Percentiles rank a stretch among this genome's conserved stretches.
phyloP scores from a whole-genome alignment of 92 coral and sea anemone genomes.

The Meandrina meandrites region DNA sequence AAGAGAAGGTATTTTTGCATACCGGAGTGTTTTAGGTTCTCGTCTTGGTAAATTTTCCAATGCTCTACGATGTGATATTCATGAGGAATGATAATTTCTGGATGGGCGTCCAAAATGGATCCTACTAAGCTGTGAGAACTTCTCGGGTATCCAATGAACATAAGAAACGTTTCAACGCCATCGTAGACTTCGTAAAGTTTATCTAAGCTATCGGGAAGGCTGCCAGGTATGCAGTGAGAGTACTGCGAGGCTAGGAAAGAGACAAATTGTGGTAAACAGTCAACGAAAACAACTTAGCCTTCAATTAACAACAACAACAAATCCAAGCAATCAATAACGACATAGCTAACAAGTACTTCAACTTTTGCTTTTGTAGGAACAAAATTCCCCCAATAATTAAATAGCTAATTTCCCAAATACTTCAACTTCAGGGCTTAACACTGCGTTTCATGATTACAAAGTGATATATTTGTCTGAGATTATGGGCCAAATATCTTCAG shows the following conservation, averaged over 20 bases:
- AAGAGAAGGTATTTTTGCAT: constrained; percentile 47
- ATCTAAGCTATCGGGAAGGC: constrained; percentile 28
- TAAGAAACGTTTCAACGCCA: constrained; percentile 44
- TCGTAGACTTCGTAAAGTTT: constrained; percentile 39
- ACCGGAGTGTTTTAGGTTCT: constrained; percentile 5
- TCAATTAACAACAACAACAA: background rate
- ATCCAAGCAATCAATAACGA: background rate
- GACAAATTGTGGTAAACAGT: background rate
- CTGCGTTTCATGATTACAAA: too few relatives aligned
- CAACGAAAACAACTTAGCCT: too few relatives aligned
- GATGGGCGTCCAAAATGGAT: constrained; percentile 52
- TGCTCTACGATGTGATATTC: constrained; percentile 44
- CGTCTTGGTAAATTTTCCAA: constrained; percentile 33
- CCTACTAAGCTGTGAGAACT: constrained; percentile 58
- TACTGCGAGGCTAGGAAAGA: background rate
- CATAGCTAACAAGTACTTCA: too few relatives aligned
- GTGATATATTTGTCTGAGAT: too few relatives aligned
- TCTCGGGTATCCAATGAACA: constrained; percentile 57
- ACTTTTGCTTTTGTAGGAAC: too few relatives aligned
- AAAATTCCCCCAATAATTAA: background rate
- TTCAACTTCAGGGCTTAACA: too few relatives aligned
- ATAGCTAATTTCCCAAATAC: too few relatives aligned
- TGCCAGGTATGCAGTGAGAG: constrained; percentile 34
- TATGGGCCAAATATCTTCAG: too few relatives aligned
- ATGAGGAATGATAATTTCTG: constrained; percentile 51